Evolutionary conservation across 2,113 vertebrate species (phyloP).

Genomic region (Trinectes maculatus): DNA sequence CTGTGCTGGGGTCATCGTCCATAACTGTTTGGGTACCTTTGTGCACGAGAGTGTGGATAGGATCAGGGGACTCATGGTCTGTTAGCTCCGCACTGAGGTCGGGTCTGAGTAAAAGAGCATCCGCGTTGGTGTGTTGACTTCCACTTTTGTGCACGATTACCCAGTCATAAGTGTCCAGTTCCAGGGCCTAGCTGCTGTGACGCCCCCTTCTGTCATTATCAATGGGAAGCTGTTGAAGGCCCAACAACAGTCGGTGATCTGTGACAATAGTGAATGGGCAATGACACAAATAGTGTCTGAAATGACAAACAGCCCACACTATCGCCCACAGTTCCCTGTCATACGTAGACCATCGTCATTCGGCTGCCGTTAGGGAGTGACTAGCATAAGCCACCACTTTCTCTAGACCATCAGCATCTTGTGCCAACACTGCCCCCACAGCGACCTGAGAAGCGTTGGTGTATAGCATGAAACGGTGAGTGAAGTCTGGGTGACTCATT

Average conservation of each 20-base stretch:
- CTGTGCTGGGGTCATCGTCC: too few relatives aligned
- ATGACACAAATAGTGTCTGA: slow-evolving; percentile 3
- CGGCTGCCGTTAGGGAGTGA: background rate
- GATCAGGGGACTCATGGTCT: background rate
- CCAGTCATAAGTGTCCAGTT: background rate
- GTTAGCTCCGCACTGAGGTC: too few relatives aligned
- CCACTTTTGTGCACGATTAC: background rate
- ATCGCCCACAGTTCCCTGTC: slow-evolving; percentile 5
- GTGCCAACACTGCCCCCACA: slow-evolving; percentile 4
- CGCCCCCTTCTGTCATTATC: too few relatives aligned
- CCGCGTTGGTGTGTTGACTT: background rate
- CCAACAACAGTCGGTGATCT: background rate
- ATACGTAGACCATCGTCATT: background rate
- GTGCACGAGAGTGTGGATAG: too few relatives aligned
- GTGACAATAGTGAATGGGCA: background rate
- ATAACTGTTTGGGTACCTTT: too few relatives aligned
- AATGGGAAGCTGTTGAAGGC: background rate
- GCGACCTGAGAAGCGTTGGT: background rate
- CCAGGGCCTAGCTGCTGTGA: background rate
- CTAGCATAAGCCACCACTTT: slow-evolving; percentile 9
- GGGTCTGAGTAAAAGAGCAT: too few relatives aligned
- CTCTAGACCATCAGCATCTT: background rate
- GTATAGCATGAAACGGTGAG: background rate
- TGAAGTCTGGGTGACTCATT: slow-evolving; percentile 1
- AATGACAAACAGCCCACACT: slow-evolving; percentile 4